phyloP scores from a whole-genome alignment of 1,140 invertebrate genomes.

The Macrosteles quadrilineatus region DNA sequence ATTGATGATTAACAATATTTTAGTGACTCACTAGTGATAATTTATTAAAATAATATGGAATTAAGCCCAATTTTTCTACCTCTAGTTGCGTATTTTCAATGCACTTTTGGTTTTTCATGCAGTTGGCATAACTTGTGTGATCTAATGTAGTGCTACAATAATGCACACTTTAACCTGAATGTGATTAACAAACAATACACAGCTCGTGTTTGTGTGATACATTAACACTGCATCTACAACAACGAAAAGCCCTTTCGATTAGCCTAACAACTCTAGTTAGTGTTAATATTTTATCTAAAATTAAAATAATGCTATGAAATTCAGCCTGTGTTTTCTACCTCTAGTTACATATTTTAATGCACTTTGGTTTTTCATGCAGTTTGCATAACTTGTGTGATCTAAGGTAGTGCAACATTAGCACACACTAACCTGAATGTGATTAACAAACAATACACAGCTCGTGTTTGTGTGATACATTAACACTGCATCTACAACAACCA shows the following conservation, averaged over 20 bases:
- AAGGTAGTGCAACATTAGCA: constrained; percentile 5
- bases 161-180: constrained; percentile 6
- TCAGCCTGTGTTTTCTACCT: no score
- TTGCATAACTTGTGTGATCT: constrained; percentile 13
- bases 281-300: no score
- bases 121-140: constrained; percentile 6
- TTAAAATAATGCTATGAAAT: no score
- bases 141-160: constrained; percentile 15
- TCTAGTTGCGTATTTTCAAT: no score
- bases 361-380: constrained; percentile 20
- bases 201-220: constrained; percentile 28
- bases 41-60: no score
- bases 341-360: no score
- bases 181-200: background rate
- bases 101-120: constrained; percentile 22
- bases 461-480: constrained; percentile 31
- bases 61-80: no score
- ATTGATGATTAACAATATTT: no score
- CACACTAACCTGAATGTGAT: constrained; percentile 7
- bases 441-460: background rate
- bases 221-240: background rate
- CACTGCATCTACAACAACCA: no score
- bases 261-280: no score
- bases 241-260: no score
- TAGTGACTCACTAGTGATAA: no score